Percentiles rank a stretch among this genome's conserved stretches.
Conservation (phyloP, 2,797 vertebrate genomes). For the Oryzias dopingdopingensis region DNA sequence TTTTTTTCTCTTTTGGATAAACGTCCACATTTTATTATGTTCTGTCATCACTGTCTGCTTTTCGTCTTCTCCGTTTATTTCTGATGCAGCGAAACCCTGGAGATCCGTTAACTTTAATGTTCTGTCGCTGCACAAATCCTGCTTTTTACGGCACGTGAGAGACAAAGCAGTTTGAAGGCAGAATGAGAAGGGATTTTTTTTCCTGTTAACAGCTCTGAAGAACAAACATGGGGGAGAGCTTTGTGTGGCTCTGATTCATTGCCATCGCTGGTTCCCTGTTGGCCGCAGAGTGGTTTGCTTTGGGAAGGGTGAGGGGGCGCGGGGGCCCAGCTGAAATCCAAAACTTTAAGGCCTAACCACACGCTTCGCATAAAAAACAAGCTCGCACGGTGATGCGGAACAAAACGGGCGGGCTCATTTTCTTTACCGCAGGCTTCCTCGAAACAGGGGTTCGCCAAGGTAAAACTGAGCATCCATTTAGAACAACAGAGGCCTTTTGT, state of each 20-base stretch:
- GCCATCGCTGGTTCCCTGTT: slow-evolving; percentile 21
- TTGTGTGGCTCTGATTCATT: slow-evolving; percentile 12
- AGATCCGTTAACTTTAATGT: slow-evolving; percentile 43
- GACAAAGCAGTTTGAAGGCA: slow-evolving; percentile 7
- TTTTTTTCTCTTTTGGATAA: too few species aligned
- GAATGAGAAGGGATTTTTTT: slow-evolving; percentile 10
- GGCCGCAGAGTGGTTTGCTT: slow-evolving; percentile 18
- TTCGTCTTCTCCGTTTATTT: slow-evolving; percentile 26
- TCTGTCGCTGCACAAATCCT: slow-evolving; percentile 37
- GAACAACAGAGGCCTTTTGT: slow-evolving; percentile 80
- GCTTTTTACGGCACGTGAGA: slow-evolving; percentile 15
- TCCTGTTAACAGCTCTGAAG: slow-evolving; percentile 3
- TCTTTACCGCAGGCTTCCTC: slow-evolving; percentile 60
- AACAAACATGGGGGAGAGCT: slow-evolving; percentile 5
- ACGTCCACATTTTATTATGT: background rate
- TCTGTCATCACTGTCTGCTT: background rate
- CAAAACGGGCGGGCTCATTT: slow-evolving; percentile 51
- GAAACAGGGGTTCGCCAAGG: slow-evolving; percentile 58
- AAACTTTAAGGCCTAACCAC: slow-evolving; percentile 43
- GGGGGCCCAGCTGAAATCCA: slow-evolving; percentile 48
- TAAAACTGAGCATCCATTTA: slow-evolving; percentile 71
- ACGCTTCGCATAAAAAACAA: slow-evolving; percentile 49
- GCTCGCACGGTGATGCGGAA: slow-evolving; percentile 52
- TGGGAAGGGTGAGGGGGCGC: slow-evolving; percentile 16
- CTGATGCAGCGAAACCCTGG: slow-evolving; percentile 24